Conservation (phyloP, 2,113 vertebrate genomes). For the Paradisaea rubra region DNA sequence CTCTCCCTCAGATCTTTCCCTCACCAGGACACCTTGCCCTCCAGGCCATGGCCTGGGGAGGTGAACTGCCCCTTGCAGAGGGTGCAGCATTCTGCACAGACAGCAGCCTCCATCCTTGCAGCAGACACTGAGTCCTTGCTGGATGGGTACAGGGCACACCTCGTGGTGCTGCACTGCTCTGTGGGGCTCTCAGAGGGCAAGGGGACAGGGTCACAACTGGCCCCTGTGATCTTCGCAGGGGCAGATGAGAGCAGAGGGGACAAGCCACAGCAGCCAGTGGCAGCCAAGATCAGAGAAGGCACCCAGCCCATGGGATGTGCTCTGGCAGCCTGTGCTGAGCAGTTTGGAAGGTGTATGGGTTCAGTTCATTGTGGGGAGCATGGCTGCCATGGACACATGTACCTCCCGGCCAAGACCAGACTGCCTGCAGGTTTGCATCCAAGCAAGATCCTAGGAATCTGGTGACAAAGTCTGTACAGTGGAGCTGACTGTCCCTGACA, state of each 20-base stretch:
- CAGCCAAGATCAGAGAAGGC: not conserved
- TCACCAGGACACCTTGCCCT: not conserved
- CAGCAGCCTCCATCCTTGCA: not conserved
- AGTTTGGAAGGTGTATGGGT: not conserved
- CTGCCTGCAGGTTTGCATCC: not conserved
- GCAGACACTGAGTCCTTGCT: not conserved
- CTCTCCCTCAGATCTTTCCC: not conserved
- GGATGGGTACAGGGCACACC: not conserved
- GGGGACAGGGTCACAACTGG: not conserved
- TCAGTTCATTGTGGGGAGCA: fast-evolving
- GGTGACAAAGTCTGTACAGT: not conserved
- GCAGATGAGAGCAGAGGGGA: not conserved
- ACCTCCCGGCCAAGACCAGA: not conserved
- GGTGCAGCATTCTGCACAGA: not conserved
- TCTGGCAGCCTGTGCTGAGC: not conserved
- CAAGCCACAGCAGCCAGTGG: not conserved
- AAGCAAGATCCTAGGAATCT: not conserved
- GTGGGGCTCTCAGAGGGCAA: not conserved
- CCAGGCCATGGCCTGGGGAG: not conserved
- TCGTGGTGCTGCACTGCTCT: fast-evolving
- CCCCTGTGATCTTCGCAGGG: not conserved
- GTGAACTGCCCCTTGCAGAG: not conserved
- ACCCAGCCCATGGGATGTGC: fast-evolving
- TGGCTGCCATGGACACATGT: fast-evolving
- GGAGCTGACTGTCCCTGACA: not conserved